phyloP scores from a whole-genome alignment of 2,888 invertebrate species.

The Drosophila pseudotalamancana region DNA sequence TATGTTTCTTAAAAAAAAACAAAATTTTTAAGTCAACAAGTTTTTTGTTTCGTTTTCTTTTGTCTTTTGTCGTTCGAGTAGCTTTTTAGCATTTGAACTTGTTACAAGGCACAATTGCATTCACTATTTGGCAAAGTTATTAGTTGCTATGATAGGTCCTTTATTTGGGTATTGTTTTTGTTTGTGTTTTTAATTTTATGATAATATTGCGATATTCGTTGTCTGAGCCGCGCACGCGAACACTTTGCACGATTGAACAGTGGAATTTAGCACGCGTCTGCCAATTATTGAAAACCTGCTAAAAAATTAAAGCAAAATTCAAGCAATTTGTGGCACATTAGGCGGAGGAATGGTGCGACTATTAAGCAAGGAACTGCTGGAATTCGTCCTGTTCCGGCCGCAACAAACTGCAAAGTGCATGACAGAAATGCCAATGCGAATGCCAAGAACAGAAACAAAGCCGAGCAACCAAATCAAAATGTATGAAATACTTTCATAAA shows the following conservation, averaged over 20 bases:
- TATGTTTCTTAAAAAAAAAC: neutral
- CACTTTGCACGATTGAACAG: conserved; percentile 48
- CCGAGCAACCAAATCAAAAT: conserved; percentile 55
- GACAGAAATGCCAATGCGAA: conserved; percentile 59
- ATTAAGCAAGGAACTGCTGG: conserved; percentile 18
- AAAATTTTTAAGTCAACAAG: conserved; percentile 39
- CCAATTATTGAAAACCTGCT: conserved; percentile 58
- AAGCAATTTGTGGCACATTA: conserved; percentile 45
- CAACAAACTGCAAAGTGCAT: conserved; percentile 45
- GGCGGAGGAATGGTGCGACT: neutral
- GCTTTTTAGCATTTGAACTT: conserved; percentile 34
- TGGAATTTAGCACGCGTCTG: conserved; percentile 54
- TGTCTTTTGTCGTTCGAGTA: conserved; percentile 21
- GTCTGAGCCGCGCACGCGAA: conserved; percentile 57
- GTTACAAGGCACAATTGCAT: conserved; percentile 60
- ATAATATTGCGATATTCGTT: conserved; percentile 52
- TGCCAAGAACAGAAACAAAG: conserved; percentile 58
- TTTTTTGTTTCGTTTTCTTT: conserved; percentile 29
- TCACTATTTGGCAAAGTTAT: conserved; percentile 51
- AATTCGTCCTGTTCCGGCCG: conserved; percentile 48
- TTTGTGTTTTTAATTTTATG: conserved; percentile 16
- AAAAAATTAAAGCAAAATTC: conserved; percentile 40
- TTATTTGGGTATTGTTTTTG: conserved; percentile 1
- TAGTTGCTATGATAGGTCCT: conserved; percentile 31
- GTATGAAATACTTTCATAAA: conserved; percentile 57